phyloP scores from a whole-genome alignment of 2,113 vertebrate species.

The Dromas ardeola region DNA sequence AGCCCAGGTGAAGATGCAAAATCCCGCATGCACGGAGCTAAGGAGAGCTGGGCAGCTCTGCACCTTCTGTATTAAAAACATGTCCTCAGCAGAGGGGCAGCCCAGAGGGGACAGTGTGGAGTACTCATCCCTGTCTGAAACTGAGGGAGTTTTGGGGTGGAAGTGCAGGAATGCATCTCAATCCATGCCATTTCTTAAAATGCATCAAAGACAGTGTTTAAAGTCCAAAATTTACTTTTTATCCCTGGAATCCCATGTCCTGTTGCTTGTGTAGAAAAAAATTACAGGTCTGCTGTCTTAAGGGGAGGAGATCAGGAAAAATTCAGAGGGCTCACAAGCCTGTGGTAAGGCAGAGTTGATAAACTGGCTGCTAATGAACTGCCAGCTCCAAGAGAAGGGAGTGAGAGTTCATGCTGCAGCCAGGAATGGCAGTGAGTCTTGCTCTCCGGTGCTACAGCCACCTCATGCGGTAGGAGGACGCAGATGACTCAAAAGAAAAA shows the following conservation, averaged over 20 bases:
- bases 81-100: not conserved
- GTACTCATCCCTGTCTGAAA: not conserved
- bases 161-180: not conserved
- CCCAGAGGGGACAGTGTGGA: not conserved
- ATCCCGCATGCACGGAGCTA: not conserved
- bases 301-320: not conserved
- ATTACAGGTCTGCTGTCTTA: not conserved
- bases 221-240: not conserved
- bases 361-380: not conserved
- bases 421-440: not conserved
- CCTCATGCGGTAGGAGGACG: not conserved
- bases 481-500: not conserved
- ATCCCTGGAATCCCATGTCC: not conserved
- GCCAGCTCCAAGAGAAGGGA: not conserved
- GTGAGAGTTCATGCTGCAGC: not conserved
- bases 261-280: not conserved
- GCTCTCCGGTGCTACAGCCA: not conserved
- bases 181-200: not conserved
- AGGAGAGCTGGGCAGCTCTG: not conserved
- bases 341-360: not conserved
- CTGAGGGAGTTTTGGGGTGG: not conserved
- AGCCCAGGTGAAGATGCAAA: not conserved
- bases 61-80: not conserved
- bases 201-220: not conserved
- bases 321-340: not conserved